Evolutionary conservation across 92 coral and sea anemone species (phyloP), one percentile per base, ranked within the genome.

Genomic region (Hydrozoanthus gracilis): DNA sequence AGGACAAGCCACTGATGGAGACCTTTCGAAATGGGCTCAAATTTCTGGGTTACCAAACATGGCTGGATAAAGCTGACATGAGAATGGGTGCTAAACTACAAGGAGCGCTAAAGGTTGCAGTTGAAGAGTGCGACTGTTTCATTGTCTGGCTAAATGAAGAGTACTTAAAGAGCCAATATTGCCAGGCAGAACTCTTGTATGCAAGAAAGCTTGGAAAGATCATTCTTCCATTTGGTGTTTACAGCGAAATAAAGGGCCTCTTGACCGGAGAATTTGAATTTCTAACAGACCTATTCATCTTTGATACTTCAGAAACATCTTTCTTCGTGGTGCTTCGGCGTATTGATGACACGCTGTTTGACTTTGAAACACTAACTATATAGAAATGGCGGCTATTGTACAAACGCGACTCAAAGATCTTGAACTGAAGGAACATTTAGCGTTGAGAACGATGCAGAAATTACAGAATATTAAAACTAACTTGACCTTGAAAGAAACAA

Each of bases 321-420:
- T 93, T 93, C 92, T 91, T 93, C 76, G 94, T 86, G 76, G 89
- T 93, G 46, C 87, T 93, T 10, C 90, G 96, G 47, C 90, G 92
- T 45, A 89, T 93, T 64, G 94, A 93, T 50, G 82, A 91, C 2
- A 60, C 96, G 5, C 69, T 93, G 62, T 93, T 91, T 58, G 72
- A 83, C 52, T 93, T 93, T 77, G 96, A 93, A 77, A 71, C 6
- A 52, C 89, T 93, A 0, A 65, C 96, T 3, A 88, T 49, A n/a
- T 90, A 86, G 60, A 47, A 18, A 49, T 17, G 10, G 15, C 4
- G 39, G 39, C 39, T 27, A 27, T 2, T 27, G 39, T 27, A 27
- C 39, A 2, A 27, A 27, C 39, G 39, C 39, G 39, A 27, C 39
- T 27, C 39, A 27, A 27, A 27, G 39, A 27, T 27, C 39, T 2